Evolutionary conservation across 53 echinoderm and acorn worm species (phyloP).

Genomic region (Stichopus horrens): DNA sequence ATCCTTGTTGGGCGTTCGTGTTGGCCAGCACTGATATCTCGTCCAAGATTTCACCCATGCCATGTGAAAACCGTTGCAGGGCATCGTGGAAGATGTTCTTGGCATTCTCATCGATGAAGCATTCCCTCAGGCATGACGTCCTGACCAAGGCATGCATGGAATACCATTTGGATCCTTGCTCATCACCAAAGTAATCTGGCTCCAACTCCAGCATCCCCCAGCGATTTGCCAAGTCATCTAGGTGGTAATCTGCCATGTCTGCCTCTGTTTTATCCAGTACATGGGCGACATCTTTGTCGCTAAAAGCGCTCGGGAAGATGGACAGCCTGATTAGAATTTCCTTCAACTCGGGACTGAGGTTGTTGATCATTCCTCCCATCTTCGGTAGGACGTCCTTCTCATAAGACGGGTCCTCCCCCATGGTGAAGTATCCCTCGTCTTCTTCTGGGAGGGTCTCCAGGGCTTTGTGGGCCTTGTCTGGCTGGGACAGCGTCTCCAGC

Average conservation of each 20-base stretch:
- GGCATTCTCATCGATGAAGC: conserved; percentile 41
- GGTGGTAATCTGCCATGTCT: conserved; percentile 48
- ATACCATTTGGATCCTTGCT: conserved; percentile 51
- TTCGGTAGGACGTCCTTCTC: conserved; percentile 53
- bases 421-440: conserved; percentile 52
- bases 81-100: conserved; percentile 59
- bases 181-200: conserved; percentile 18
- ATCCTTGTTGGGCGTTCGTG: conserved; percentile 59
- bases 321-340: conserved; percentile 62
- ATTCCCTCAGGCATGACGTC: conserved; percentile 61
- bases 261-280: conserved; percentile 52
- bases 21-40: conserved; percentile 50
- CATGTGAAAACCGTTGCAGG: conserved; percentile 36
- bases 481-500: conserved; percentile 59
- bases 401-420: conserved; percentile 47
- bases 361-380: conserved; percentile 52
- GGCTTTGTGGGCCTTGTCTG: conserved; percentile 42
- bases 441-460: conserved; percentile 3
- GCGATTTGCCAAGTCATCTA: conserved; percentile 56
- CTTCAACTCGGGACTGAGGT: conserved; percentile 51
- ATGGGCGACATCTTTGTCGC: conserved; percentile 31
- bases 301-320: conserved; percentile 69
- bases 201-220: conserved; percentile 44
- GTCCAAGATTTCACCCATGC: conserved; percentile 45
- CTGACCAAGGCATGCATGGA: conserved; percentile 80